Percentiles rank a stretch among this genome's conserved stretches.
phyloP scores from a whole-genome alignment of 2,113 vertebrate species.

The Callaeas wilsoni region DNA sequence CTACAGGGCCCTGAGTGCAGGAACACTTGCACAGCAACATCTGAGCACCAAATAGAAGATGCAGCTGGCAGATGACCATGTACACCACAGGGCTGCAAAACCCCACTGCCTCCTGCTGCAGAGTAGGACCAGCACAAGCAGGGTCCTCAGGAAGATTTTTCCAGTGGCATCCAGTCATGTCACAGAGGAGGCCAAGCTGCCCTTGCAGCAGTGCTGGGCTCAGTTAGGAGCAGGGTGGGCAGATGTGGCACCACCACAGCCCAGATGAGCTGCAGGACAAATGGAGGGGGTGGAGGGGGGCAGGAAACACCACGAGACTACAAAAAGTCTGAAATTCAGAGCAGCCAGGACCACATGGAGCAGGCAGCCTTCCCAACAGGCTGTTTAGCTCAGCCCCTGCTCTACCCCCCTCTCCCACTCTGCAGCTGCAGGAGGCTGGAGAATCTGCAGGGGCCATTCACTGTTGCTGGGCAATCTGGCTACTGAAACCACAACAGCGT shows the following conservation, averaged over 20 bases:
- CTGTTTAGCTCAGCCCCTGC: neutral
- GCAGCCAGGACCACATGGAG: no score
- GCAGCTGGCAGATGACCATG: neutral
- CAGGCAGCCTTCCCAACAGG: neutral
- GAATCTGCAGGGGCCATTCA: neutral
- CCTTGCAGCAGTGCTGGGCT: neutral
- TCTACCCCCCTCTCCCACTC: neutral
- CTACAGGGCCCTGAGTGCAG: neutral
- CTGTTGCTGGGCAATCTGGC: neutral
- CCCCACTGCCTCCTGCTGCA: neutral
- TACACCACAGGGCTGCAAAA: neutral
- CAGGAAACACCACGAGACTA: neutral
- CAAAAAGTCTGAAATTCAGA: neutral
- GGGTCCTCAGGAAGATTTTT: neutral
- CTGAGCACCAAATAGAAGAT: neutral
- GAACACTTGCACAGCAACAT: neutral
- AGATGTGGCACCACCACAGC: neutral
- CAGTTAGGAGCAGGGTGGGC: neutral
- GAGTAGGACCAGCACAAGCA: neutral
- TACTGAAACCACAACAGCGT: neutral
- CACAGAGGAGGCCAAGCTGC: neutral
- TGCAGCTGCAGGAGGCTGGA: neutral
- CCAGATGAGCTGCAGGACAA: neutral
- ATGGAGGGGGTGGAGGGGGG: fast-evolving
- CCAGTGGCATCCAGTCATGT: neutral